Conservation (phyloP, 2,113 vertebrate genomes). For the Urocolius indicus region DNA sequence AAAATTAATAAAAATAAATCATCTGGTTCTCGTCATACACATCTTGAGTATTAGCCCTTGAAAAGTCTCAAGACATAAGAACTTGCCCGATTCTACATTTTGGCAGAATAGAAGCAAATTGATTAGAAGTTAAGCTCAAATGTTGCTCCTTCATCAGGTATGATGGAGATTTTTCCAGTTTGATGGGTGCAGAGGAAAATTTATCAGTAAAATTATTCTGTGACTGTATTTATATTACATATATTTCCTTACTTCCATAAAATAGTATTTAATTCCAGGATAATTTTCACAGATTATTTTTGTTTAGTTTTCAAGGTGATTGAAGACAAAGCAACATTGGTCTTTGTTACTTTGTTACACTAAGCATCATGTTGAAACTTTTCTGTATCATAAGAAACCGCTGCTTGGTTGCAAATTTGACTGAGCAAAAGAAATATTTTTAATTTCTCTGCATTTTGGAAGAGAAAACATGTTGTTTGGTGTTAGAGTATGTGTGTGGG, state of each 20-base stretch:
- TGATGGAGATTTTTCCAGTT: background rate
- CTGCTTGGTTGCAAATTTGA: background rate
- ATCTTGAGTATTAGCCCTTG: background rate
- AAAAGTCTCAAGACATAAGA: background rate
- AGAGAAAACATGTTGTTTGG: background rate
- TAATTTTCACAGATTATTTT: background rate
- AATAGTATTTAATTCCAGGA: background rate
- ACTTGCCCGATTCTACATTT: background rate
- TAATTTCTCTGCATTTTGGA: background rate
- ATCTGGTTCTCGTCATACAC: background rate
- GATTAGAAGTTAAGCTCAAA: background rate
- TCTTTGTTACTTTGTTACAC: background rate
- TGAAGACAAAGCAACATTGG: background rate
- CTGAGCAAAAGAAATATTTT: background rate
- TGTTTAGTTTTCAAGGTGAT: background rate
- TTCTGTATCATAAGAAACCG: background rate
- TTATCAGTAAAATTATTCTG: background rate
- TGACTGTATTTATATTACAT: background rate
- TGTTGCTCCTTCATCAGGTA: background rate
- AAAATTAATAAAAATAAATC: background rate
- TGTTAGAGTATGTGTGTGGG: background rate
- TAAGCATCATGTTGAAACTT: background rate
- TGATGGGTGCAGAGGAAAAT: background rate
- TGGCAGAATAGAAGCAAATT: background rate
- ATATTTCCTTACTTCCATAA: background rate